Evolutionary conservation across 2,888 invertebrate genomes (phyloP), one percentile per base, ranked within the genome.

Genomic region (Cynaeus angustus): DNA sequence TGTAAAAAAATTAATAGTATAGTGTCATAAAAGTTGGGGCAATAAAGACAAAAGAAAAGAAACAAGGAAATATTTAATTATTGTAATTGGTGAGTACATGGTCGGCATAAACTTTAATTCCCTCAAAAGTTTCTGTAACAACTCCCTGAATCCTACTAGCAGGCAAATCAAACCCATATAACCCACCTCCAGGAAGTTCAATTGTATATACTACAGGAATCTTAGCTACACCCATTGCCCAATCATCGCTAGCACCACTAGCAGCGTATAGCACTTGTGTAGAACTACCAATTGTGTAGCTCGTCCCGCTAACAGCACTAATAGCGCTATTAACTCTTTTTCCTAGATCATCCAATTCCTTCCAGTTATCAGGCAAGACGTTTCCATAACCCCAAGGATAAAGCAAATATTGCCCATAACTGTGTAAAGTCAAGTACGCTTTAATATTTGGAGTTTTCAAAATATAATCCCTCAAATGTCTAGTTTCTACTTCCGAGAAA

Each of bases 381-480:
- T 84, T 84, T 14, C 89, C 88, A 72, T 88, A 91, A 1, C 91
- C 91, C 91, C 91, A 93, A 0, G 91, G 90, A 77, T 92, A 91
- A 1, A 92, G 80, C 26, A 92, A 82, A 81, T 89, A 90, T 72
- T 89, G 88, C 9, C 94, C 94, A 77, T 88, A 94, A 10, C 94
- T 91, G 80, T 95, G 95, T 71, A 94, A 85, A 0, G 91, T 90
- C 8, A 94, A 78, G 80, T 93, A 95, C 66, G 58, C 48, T 26
- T 53, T 26, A 41, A 64, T 56, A 5, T 58, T 58, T 26, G 14
- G 28, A 6, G 55, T 56, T 4, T 41, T 82, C 0, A 86, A 77
- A 38, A 93, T 80, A 71, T 91, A 86, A 70, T 90, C 87, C 0
- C 89, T 85, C 1, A 94, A 30, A 85, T 43, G 88, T 30, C 81